These are phyloP conservation scores for Dysmachus trigonus DNA, from an alignment of 2,888 invertebrate species.

Conservation along the genomic window DNA sequence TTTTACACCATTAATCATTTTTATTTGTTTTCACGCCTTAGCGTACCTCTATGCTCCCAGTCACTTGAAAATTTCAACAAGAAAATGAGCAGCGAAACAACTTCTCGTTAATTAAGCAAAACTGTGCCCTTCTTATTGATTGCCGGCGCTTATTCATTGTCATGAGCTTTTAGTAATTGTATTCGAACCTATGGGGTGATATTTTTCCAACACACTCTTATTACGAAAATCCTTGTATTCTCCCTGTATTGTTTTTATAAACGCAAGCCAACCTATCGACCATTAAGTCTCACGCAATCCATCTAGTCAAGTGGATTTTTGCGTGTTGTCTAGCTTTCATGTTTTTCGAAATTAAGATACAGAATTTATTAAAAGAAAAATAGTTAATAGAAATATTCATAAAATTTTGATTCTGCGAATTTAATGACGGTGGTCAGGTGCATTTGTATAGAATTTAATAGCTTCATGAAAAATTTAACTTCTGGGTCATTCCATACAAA, in stretches of 20 bases:
- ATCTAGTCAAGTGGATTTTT: neutral
- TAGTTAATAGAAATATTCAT: too few species aligned
- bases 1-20: conserved; percentile 43
- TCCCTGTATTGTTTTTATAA: neutral
- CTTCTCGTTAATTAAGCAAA: conserved; percentile 37
- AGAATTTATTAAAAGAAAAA: neutral
- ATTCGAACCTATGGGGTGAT: neutral
- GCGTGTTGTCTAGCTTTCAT: neutral
- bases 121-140: conserved; percentile 30
- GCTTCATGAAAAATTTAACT: too few species aligned
- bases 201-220: neutral
- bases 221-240: neutral
- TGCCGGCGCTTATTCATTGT: conserved; percentile 13
- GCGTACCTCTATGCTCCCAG: conserved; percentile 4
- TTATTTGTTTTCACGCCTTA: conserved; percentile 42
- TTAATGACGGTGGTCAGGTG: too few species aligned
- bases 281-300: neutral
- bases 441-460: too few species aligned
- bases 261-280: neutral
- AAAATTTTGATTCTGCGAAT: neutral
- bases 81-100: neutral
- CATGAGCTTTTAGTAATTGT: conserved; percentile 6
- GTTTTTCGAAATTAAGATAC: neutral
- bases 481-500: too few species aligned
- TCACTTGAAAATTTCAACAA: conserved; percentile 11